Base-by-base conservation (phyloP, 1,140 invertebrate genomes). In the Limonius californicus region DNA sequence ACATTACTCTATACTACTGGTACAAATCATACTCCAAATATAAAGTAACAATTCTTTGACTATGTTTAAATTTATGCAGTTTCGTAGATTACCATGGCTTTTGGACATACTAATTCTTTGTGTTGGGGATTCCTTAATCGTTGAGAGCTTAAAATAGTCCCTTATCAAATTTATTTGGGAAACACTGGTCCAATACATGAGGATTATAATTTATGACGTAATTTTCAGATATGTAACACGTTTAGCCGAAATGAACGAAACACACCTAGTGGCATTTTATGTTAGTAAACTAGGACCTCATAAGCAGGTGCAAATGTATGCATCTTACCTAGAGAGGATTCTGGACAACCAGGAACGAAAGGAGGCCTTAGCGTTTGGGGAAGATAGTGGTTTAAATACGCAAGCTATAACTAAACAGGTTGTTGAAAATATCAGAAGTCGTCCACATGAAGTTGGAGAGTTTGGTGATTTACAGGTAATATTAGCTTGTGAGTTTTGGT, bases 181-280 rank as follows among this genome's bases (percentile, higher is more conserved):
- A n/a, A n/a, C n/a, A n/a, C n/a, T n/a, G n/a, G n/a, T n/a, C n/a
- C n/a, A n/a, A n/a, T n/a, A n/a, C n/a, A n/a, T n/a, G n/a, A n/a
- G n/a, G n/a, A n/a, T n/a, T n/a, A n/a, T n/a, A n/a, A n/a, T n/a
- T n/a, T n/a, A n/a, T n/a, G n/a, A n/a, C n/a, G n/a, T 54, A 21
- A n/a, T 0, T 66, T 71, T 61, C 59, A 70, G 66, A 54, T 87
- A 83, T 76, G 82, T 89, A 8, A 81, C 85, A 62, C 80, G 86
- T 62, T 75, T 95, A 7, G 89, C 91, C 27, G 80, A 87, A 62
- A 81, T 86, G 47, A 81, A 85, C 0, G 87, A 94, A 72, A 85
- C 90, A n/a, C 81, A 85, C 45, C 77, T 94, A 3, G 85, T 97
- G 7, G 91, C 94, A 2, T 89, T 86, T 73, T 97, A 97, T 72